Conservation (phyloP, 2,888 invertebrate species). For the Cephus pulcher region DNA sequence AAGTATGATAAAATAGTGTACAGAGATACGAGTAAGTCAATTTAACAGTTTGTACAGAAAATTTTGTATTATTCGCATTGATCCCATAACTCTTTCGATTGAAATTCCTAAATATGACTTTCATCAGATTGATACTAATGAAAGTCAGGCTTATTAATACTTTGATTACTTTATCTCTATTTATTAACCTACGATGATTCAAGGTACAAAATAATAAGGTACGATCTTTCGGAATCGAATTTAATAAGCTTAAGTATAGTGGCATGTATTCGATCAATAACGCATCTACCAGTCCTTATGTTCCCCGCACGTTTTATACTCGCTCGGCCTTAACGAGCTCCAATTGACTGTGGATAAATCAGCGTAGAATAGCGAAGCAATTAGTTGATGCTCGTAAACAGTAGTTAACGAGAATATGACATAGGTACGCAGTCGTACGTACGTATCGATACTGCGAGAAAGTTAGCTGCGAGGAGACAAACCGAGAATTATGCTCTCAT, state of each 20-base stretch:
- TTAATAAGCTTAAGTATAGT: background rate
- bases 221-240: background rate
- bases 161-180: background rate
- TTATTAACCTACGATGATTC: background rate
- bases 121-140: background rate
- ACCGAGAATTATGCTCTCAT: background rate
- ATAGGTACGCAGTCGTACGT: background rate
- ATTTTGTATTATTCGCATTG: background rate
- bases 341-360: constrained; percentile 1
- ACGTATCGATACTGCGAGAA: background rate
- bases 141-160: background rate
- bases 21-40: background rate
- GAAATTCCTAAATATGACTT: background rate
- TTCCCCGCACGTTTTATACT: background rate
- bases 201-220: background rate
- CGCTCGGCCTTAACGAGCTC: background rate
- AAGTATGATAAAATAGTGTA: background rate
- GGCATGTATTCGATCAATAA: background rate
- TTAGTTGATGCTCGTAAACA: background rate
- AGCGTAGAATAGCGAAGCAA: constrained; percentile 4
- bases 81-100: too few relatives aligned
- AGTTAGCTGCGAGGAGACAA: background rate
- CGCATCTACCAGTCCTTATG: background rate
- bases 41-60: background rate
- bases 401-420: background rate